Evolutionary conservation across 1,140 invertebrate species (phyloP).

Genomic region (Trachelipus rathkii): DNA sequence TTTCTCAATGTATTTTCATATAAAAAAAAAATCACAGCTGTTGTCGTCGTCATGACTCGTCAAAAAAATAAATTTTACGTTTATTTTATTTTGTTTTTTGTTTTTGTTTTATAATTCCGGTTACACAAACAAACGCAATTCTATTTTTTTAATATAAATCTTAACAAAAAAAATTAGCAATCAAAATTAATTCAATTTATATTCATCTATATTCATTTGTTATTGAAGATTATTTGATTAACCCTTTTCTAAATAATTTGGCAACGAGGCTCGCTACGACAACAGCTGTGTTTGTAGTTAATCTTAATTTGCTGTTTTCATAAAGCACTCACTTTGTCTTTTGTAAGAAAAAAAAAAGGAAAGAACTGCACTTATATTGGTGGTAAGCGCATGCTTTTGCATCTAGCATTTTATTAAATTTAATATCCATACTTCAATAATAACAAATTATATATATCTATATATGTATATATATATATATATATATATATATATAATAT

Average conservation of each 20-base stretch:
- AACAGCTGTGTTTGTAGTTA: not conserved
- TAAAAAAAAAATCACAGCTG: not conserved
- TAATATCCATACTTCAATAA: not conserved
- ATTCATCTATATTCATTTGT: too few species aligned
- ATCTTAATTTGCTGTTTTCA: not conserved
- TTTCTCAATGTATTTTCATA: not conserved
- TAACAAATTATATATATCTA: not conserved
- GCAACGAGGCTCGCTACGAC: not conserved
- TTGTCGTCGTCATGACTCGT: not conserved
- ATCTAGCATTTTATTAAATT: not conserved
- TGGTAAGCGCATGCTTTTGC: conserved; percentile 9
- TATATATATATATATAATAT: conserved; percentile 11
- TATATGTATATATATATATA: conserved; percentile 12
- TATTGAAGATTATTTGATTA: too few species aligned
- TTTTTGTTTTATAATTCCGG: too few species aligned
- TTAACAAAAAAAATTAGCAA: too few species aligned
- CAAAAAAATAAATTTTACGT: too few species aligned
- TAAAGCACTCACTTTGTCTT: too few species aligned
- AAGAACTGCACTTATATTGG: not conserved
- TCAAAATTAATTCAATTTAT: too few species aligned
- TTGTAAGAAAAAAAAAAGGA: too few species aligned
- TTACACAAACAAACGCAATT: too few species aligned
- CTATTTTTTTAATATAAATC: too few species aligned
- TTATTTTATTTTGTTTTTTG: too few species aligned
- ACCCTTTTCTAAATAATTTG: too few species aligned